Evolutionary conservation across 2,888 invertebrate species (phyloP), one percentile per base, ranked within the genome.

Genomic region (Nephrotoma guestfalica): DNA sequence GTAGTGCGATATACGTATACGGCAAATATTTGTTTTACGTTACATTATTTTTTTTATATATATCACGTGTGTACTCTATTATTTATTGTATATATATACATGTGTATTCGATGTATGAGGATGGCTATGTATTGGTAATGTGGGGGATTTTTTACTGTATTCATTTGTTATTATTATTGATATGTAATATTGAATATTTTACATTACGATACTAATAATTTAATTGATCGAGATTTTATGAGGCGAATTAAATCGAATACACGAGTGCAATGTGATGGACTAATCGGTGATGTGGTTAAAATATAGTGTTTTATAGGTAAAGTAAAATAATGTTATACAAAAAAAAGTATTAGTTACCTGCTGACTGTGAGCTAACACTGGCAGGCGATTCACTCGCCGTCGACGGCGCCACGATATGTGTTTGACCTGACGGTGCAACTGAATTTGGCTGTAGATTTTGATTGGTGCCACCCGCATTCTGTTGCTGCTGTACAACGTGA

Each of bases 351-450:
- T 41, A 86, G 4, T 88, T 89, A 92, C 91, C 91, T 92, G 91
- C 90, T 88, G 92, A 91, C 89, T 92, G 91, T 88, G 91, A 92
- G 89, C 91, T 91, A 89, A 91, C 93, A 91, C 93, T 93, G 90
- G 93, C 93, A 89, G 93, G 93, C 89, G 93, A 93, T 89, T 93
- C 93, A 89, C 93, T 93, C 90, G 93, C 93, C 89, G 93, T 93
- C 88, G 93, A 93, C 90, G 93, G 93, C 90, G 93, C 93, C 88
- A 91, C 91, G 89, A 91, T 91, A 89, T 91, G 91, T 88, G 90
- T 90, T 89, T 92, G 91, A 88, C 90, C 91, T 89, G 92, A 89
- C 89, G 91, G 90, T 89, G 91, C 90, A 90, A 91, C 92, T 89
- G 91, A 90, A 89, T 90, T 89, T 88, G 90, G 91, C 89, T 91